Base-by-base conservation (phyloP, 2,113 vertebrate genomes). In the Fregata magnificens region DNA sequence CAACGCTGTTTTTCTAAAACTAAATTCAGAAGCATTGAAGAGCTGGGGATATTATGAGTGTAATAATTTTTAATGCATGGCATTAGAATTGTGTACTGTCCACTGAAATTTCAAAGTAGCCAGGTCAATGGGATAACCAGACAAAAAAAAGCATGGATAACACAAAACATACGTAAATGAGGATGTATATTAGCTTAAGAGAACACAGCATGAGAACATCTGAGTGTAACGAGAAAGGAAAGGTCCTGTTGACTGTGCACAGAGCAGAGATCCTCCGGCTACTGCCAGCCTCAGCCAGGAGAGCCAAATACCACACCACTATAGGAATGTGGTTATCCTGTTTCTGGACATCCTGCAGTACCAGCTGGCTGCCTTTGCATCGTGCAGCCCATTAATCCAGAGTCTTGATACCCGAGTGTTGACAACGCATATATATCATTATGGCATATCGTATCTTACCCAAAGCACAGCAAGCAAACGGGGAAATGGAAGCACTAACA, bases 381-480 rank as follows among this genome's bases (percentile, higher is more conserved):
- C 3, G 0, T 18, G 36, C 69, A 91, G 44, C 67, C 79, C 69
- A 12, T 56, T 15, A 56, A 78, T 13, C n/a, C 47, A 16, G 15
- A 9, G 34, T 5, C 61, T 34, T 32, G 44, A 50, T 15, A 34
- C 10, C 40, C 1, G 1, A 47, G 21, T 21, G 45, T 6, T 83
- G 76, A 16, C 63, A 36, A 16, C 20, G 59, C 31, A 22, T 22
- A 25, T 13, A 8, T 40, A 56, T 40, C 40, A 20, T 8, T 6
- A 28, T 9, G 16, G 47, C 50, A 53, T 40, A n/a, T 16, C 1
- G 0, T 5, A 17, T 16, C 26, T 5, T 22, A 22, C 16, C 0
- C 0, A 52, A 42, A 50, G 53, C n/a, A 21, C 25, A 18, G 83
- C n/a, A 32, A n/a, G 67, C 9, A 44, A 34, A 45, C 2, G 11